Base-by-base conservation (phyloP, 2,113 vertebrate genomes). In the Gallinago media region DNA sequence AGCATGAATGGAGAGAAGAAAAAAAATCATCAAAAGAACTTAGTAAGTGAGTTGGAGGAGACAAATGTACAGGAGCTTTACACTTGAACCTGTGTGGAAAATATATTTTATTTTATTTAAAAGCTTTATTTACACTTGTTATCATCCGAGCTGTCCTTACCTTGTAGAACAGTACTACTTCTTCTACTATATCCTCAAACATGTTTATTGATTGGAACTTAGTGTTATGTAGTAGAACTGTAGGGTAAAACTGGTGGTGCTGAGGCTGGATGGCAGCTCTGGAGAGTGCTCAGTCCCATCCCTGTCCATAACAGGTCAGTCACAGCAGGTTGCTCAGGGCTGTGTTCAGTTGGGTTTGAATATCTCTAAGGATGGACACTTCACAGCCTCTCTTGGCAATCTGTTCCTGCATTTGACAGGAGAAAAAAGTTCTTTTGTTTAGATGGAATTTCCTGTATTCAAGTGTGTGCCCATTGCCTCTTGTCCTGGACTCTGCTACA, bases 141-240 rank as follows among this genome's bases (percentile, higher is more conserved):
- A 49, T 12, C 0, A 15, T 66, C 40, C 84, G 44, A 83, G 2
- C 32, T 40, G 22, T 86, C 18, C 23, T 76, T 34, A 44, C 27
- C 8, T 50, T 38, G 7, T 29, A 71, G 13, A 85, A 34, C 21
- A 71, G 17, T 38, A 55, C 42, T 67, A 22, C 19, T 49, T 77
- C 42, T 34, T 68, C 31, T 62, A 15, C 27, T 44, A 3, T 40
- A 23, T 26, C 12, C 29, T 46, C 74, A 67, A 67, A 67, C 11
- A 25, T 0, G 2, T 56, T n/a, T 50, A 29, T 27, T 27, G 10
- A 11, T 6, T 71, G 42, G 18, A 66, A 44, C 11, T 23, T 17
- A 12, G 12, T n/a, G 25, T 15, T 71, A 4, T 15, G 15, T 54
- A 23, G 27, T 27, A 58, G 68, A 87, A 54, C 7, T 0, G 0